These are phyloP conservation scores for Corella eumyota DNA, from an alignment of 23 tunicate species.

Conservation along the genomic window DNA sequence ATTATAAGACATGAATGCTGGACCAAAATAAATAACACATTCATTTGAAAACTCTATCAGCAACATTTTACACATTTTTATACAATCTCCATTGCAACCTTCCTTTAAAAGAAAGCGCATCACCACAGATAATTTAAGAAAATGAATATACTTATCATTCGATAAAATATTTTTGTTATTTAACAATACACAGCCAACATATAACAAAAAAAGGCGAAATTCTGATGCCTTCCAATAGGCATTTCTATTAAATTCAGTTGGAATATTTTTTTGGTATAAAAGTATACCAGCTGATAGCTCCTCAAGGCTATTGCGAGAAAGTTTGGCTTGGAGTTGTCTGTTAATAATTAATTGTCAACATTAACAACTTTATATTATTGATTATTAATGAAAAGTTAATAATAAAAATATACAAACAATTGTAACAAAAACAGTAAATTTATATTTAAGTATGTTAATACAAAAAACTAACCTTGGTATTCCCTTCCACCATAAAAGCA, in stretches of 20 bases:
- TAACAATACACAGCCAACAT: constrained; percentile 3
- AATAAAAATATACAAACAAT: neutral
- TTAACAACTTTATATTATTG: too few relatives aligned
- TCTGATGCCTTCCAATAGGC: constrained; percentile 13
- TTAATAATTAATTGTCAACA: too few relatives aligned
- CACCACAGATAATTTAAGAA: neutral
- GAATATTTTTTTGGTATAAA: neutral
- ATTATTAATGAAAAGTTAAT: neutral
- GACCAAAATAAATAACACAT: neutral
- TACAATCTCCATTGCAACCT: neutral
- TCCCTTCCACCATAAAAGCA: constrained; percentile 16
- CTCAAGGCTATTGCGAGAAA: neutral
- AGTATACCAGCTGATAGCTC: neutral
- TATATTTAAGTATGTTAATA: neutral
- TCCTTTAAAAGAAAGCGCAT: neutral
- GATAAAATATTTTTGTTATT: constrained; percentile 3
- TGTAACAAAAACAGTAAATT: neutral
- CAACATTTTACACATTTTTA: neutral
- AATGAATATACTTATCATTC: neutral
- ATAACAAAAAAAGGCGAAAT: constrained; percentile 2
- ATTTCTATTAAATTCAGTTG: constrained; percentile 5
- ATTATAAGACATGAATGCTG: constrained; percentile 9
- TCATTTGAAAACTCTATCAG: neutral
- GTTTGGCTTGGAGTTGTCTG: constrained; percentile 6
- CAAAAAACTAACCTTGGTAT: neutral